Evolutionary conservation across 2,113 vertebrate genomes (phyloP).

Genomic region (Rhinopithecus roxellana): DNA sequence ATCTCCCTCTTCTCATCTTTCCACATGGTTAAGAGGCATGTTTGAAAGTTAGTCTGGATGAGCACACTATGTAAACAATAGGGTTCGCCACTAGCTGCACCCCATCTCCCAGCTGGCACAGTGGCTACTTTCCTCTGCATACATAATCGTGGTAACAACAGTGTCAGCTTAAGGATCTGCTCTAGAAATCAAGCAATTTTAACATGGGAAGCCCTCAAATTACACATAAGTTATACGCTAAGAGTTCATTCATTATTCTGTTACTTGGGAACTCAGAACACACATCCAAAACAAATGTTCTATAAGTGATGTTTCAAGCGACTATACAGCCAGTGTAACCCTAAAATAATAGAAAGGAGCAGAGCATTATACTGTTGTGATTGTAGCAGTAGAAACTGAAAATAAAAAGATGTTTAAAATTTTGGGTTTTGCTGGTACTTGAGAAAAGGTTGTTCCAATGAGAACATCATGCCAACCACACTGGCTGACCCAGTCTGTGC

Average conservation of each 20-base stretch:
- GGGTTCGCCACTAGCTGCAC: not conserved
- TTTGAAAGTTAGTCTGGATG: not conserved
- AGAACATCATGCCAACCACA: not conserved
- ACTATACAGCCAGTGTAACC: not conserved
- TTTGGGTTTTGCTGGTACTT: not conserved
- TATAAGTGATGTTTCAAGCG: not conserved
- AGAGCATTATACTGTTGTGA: not conserved
- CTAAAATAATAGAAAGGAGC: not conserved
- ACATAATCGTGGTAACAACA: slow-evolving; percentile 50
- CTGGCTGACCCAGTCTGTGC: too few relatives aligned
- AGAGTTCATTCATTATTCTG: not conserved
- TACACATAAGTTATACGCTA: not conserved
- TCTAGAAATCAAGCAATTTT: not conserved
- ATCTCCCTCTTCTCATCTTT: not conserved
- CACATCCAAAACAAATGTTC: not conserved
- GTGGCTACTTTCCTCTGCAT: slow-evolving; percentile 58
- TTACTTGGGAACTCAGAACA: slow-evolving; percentile 6
- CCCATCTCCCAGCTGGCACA: not conserved
- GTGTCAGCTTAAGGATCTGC: slow-evolving; percentile 18
- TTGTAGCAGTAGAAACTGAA: not conserved
- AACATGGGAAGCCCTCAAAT: not conserved
- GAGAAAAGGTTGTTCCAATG: not conserved
- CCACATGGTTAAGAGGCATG: not conserved
- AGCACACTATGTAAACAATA: not conserved
- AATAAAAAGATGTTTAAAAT: not conserved